A percentile compares a stretch with the other conserved stretches of the same genome.
These are phyloP conservation scores for Cephus rjabovi DNA, from an alignment of 2,888 invertebrate genomes.

Conservation along the genomic window DNA sequence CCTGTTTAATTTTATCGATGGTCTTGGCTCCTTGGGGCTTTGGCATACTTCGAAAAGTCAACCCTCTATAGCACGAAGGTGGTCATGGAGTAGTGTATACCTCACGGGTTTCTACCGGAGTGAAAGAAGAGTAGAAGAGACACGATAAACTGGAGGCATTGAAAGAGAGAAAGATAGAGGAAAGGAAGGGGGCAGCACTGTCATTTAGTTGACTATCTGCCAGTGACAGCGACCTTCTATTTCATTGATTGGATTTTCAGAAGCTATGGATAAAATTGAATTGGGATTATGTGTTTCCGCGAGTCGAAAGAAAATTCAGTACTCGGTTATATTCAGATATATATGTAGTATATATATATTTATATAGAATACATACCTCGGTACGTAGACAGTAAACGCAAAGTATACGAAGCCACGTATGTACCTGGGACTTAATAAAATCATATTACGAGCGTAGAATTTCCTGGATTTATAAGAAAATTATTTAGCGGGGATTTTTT, in stretches of 20 bases:
- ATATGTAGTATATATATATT: not conserved
- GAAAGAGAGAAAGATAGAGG: slow-evolving; percentile 5
- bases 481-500: not conserved
- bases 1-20: slow-evolving; percentile 3
- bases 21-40: not conserved
- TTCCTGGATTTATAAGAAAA: not conserved
- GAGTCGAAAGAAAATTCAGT: not conserved
- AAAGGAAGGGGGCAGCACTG: slow-evolving; percentile 17
- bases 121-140: not conserved
- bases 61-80: not conserved
- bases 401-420: not conserved
- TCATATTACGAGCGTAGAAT: not conserved
- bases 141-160: not conserved
- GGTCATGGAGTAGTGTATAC: not conserved
- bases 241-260: slow-evolving; percentile 50
- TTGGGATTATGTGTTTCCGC: slow-evolving; percentile 29
- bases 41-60: not conserved
- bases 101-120: not conserved
- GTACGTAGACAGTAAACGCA: not conserved
- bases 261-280: slow-evolving; percentile 45
- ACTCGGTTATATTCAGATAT: not conserved
- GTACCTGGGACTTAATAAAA: not conserved
- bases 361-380: not conserved
- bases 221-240: slow-evolving; percentile 49
- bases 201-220: slow-evolving; percentile 50